These are phyloP conservation scores for Rhabdophis nuchalis DNA, from an alignment of 2,797 vertebrate genomes.

Conservation along the genomic window DNA sequence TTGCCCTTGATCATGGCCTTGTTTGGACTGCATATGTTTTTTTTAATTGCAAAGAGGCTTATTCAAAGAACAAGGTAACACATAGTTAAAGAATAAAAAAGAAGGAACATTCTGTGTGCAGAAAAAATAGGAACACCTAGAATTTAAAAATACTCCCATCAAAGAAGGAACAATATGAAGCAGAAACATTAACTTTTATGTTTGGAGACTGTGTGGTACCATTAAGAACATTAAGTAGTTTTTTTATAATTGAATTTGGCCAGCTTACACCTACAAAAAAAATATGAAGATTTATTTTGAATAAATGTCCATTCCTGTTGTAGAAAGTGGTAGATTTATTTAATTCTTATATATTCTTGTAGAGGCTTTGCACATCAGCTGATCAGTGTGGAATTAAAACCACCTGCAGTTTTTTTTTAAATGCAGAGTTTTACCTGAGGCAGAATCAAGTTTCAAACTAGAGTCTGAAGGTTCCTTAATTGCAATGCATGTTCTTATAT, in stretches of 20 bases:
- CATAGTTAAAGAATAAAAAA: not conserved
- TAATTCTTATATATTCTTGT: not conserved
- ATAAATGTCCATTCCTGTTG: not conserved
- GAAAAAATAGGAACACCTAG: not conserved
- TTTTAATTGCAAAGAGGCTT: not conserved
- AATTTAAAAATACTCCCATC: not conserved
- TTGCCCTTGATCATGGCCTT: not conserved
- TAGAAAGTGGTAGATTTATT: not conserved
- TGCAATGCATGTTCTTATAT: not conserved
- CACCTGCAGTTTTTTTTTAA: not conserved
- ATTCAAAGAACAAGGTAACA: not conserved
- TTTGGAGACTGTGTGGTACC: not conserved
- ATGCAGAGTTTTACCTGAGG: too few species aligned
- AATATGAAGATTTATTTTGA: not conserved
- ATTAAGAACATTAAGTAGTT: not conserved
- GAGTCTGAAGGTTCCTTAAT: not conserved
- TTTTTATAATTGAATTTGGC: not conserved
- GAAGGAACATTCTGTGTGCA: not conserved
- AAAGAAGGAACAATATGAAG: not conserved
- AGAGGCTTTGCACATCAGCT: not conserved
- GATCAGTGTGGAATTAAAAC: not conserved
- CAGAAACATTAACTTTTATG: not conserved
- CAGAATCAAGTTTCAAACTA: not conserved
- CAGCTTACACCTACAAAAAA: not conserved
- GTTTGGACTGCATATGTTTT: not conserved